Base-by-base conservation (phyloP, 2,888 invertebrate genomes). In the Parnassius mnemosyne region DNA sequence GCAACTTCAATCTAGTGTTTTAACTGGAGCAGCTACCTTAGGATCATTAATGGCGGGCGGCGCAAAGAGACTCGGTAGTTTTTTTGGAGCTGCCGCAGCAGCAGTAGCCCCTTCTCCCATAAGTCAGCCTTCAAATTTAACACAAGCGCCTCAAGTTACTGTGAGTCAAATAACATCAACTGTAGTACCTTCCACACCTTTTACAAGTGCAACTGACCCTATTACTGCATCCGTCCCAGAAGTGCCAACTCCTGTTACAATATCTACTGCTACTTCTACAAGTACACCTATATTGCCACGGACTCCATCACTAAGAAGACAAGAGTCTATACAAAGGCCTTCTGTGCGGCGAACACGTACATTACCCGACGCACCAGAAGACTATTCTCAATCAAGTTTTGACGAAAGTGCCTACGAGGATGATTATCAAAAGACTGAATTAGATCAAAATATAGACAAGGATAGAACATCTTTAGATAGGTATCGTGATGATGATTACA, bases 341-440 rank as follows among this genome's bases (percentile, higher is more conserved):
- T 70, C 89, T 65, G 90, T 91, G 78, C 89, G 85, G 74, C 84
- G 91, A 66, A 90, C 79, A 49, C 82, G 90, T 69, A 91, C 90
- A 58, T 80, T 91, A 72, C 91, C 91, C 57, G 91, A 90, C 71
- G 91, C 91, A 66, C 91, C 91, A 54, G 90, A 90, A 66, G 90
- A 90, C 66, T 80, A 85, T 76, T 67, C 75, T 70, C 80, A 83
- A 76, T 81, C 83, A 69, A 84, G 85, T 81, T 89, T 85, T 73
- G 89, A 90, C 75, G 90, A 90, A 89, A 89, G 90, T 90, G 90
- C 90, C 90, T 91, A 89, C 81, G 91, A 91, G 71, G 89, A 90
- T 72, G 90, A 91, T 83, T 89, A 89, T 78, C 73, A 89, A 84
- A 89, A 90, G 90, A 89, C 91, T 90, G 90, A 89, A 80, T 83